Conservation (phyloP, 1,140 invertebrate genomes). For the Ips nitidus region DNA sequence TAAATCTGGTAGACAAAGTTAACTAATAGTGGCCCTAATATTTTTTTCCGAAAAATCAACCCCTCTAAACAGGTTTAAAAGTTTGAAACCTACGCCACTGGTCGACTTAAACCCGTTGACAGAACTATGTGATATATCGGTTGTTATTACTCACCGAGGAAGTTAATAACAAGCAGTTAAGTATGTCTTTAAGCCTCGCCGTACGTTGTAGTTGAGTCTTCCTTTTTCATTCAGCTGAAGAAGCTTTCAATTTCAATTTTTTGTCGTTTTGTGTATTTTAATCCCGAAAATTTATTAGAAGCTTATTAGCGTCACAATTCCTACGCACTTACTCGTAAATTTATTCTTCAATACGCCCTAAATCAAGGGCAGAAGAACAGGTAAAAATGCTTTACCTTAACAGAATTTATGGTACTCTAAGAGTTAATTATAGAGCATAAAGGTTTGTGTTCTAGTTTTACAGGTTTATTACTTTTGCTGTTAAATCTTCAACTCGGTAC, state of each 20-base stretch:
- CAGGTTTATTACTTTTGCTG: background rate
- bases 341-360: background rate
- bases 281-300: background rate
- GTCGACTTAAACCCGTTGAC: constrained; percentile 6
- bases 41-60: too few relatives aligned
- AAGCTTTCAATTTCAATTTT: background rate
- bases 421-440: constrained; percentile 13
- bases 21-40: too few relatives aligned
- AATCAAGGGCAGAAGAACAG: background rate
- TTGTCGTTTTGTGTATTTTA: background rate
- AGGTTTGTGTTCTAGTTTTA: constrained; percentile 5
- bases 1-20: too few relatives aligned
- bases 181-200: constrained; percentile 9
- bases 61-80: background rate
- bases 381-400: constrained; percentile 10
- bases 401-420: constrained; percentile 7
- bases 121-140: constrained; percentile 17
- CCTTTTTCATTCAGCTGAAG: background rate
- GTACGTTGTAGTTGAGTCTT: constrained; percentile 12
- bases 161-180: constrained; percentile 20
- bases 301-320: background rate
- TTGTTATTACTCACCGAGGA: constrained; percentile 15
- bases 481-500: constrained; percentile 2
- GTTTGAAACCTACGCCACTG: background rate
- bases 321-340: background rate